Evolutionary conservation across 2,888 invertebrate genomes (phyloP), one percentile per base, ranked within the genome.

Genomic region (Gasteruption jaculator): DNA sequence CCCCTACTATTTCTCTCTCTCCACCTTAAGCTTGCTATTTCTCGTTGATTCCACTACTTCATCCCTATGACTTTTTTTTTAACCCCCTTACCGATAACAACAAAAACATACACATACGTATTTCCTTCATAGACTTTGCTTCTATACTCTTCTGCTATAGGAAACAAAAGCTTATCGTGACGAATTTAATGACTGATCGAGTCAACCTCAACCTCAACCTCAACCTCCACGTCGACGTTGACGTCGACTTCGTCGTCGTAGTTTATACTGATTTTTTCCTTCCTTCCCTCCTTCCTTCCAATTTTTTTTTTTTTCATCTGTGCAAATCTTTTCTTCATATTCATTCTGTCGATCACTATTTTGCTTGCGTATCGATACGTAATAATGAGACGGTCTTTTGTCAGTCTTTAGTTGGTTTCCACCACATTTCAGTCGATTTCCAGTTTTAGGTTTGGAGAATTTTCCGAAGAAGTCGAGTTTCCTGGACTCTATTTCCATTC

Each of bases 171-270:
- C 54, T 53, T 60, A 65, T 65, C 64, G 65, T 58, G 61, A 62
- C 60, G 63, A 62, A n/a, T 65, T 66, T 65, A 66, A 67, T 65
- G 66, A 66, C 62, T 65, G 67, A 67, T 67, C 63, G 66, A 54
- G 57, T n/a, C n/a, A n/a, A n/a, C n/a, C n/a, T n/a, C n/a, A n/a
- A n/a, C n/a, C n/a, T n/a, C n/a, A n/a, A n/a, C n/a, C n/a, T n/a
- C n/a, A n/a, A n/a, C n/a, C n/a, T 8, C 24, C 24, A 10, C n/a
- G 6, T 27, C 27, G n/a, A n/a, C n/a, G n/a, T n/a, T n/a, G n/a
- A n/a, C n/a, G n/a, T n/a, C n/a, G n/a, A n/a, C n/a, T n/a, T n/a
- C n/a, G n/a, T n/a, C n/a, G n/a, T n/a, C n/a, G n/a, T n/a, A n/a
- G n/a, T n/a, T n/a, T n/a, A n/a, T n/a, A n/a, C n/a, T n/a, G n/a